A percentile compares a stretch with the other conserved stretches of the same genome.
Evolutionary conservation across 2,888 invertebrate species (phyloP).

Genomic region (Trichopria drosophilae): DNA sequence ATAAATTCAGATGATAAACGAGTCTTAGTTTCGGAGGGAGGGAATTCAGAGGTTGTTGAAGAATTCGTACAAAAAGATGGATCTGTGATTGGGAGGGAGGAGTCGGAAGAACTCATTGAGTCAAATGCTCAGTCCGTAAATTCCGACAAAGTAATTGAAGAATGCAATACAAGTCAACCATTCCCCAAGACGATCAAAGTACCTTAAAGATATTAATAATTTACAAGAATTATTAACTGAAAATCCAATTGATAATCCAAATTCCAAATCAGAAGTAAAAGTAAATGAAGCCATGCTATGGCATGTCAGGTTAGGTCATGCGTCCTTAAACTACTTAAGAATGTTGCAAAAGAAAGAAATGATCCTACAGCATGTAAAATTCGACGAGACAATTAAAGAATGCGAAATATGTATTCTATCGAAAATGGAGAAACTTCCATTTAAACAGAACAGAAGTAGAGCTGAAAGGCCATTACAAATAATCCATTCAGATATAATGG

Average conservation of each 20-base stretch:
- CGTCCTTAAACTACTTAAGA: conserved; percentile 37
- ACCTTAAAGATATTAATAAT: conserved; percentile 5
- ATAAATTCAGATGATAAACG: too few relatives aligned
- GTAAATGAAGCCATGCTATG: conserved; percentile 23
- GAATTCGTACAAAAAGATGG: conserved; percentile 5
- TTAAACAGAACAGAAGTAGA: conserved; percentile 6
- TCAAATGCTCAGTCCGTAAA: not conserved
- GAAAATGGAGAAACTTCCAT: conserved; percentile 37
- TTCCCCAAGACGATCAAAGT: conserved; percentile 10
- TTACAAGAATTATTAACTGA: conserved; percentile 9
- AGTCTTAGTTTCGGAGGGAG: not conserved
- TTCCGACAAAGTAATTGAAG: conserved; percentile 7
- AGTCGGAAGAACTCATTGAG: conserved; percentile 10
- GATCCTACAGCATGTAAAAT: conserved; percentile 32
- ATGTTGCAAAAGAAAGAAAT: conserved; percentile 33
- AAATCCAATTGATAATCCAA: not conserved
- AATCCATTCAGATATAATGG: conserved; percentile 33
- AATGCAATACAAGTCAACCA: conserved; percentile 1
- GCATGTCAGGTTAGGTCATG: conserved; percentile 30
- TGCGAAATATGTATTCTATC: conserved; percentile 30
- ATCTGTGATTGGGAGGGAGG: conserved; percentile 30
- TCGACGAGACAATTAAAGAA: conserved; percentile 37
- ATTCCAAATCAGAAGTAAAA: conserved; percentile 7
- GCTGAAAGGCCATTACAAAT: conserved; percentile 11
- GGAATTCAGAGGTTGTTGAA: not conserved